Base-by-base conservation (phyloP, 2,797 vertebrate genomes). In the Orientallactaga sibirica region DNA sequence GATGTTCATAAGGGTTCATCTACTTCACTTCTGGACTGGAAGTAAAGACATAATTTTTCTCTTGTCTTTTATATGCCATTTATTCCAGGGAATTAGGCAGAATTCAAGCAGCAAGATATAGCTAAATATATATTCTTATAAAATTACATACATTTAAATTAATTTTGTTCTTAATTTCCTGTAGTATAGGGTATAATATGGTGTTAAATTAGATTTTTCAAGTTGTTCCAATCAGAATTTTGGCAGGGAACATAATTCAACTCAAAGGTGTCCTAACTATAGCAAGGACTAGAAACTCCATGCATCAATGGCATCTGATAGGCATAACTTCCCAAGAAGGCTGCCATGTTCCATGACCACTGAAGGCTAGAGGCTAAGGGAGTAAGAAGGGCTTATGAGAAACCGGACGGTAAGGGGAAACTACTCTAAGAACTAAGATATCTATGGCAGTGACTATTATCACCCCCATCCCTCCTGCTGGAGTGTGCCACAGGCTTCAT, bases 111-210 rank as follows among this genome's bases (percentile, higher is more conserved):
- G 25, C 82, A 80, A 52, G 58, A 76, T 62, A 75, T 3, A 74
- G 25, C 77, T 86, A 92, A 94, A 52, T 66, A 86, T 66, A 86
- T 33, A 88, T 73, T 80, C 74, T 75, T 80, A 71, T 0, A 58
- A 78, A 71, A 92, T 87, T 61, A 67, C 68, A 77, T 84, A 55
- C 20, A 62, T 87, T 75, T 89, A 75, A 71, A 67, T 87, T 79
- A 89, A 91, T 81, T 91, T 87, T 81, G 27, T 71, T 76, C 43
- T 73, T 80, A 55, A 90, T 87, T 89, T 90, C 48, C 77, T 62
- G 9, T 66, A 67, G 64, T 33, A 12, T 79, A 19, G 15, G 19
- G 7, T 79, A 70, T 27, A 86, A 61, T 84, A 12, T 76, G 37
- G 55, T 90, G 27, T 11, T 66, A 77, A 84, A 33, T 18, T 61